Evolutionary conservation across 2,113 vertebrate species (phyloP).

Genomic region (Esox niger): DNA sequence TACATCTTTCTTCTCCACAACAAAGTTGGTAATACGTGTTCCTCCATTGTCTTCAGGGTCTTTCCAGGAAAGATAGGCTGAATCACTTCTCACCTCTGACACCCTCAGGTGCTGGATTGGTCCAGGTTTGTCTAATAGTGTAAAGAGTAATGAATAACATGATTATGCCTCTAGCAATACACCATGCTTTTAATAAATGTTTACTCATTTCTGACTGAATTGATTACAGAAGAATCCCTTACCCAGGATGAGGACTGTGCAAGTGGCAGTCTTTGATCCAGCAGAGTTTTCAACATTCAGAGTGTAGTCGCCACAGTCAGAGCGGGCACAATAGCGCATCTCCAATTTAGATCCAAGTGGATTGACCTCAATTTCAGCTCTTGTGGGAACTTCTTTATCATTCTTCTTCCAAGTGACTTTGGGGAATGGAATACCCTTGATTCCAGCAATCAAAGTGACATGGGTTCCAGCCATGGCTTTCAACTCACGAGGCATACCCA

Average conservation of each 20-base stretch:
- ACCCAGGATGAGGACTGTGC: constrained; percentile 93
- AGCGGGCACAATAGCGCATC: constrained; percentile 89
- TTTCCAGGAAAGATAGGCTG: constrained; percentile 96
- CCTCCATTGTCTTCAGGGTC: constrained; percentile 95
- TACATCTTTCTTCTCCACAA: constrained; percentile 94
- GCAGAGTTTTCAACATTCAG: constrained; percentile 91
- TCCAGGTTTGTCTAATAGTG: constrained; percentile 87
- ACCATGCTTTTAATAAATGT: not conserved
- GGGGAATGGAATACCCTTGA: constrained; percentile 93
- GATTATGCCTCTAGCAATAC: not conserved
- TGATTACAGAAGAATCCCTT: constrained; percentile 28
- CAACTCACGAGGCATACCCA: constrained; percentile 91
- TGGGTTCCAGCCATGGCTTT: constrained; percentile 88
- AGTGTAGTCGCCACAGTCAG: constrained; percentile 91
- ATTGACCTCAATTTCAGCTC: constrained; percentile 88
- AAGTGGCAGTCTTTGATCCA: constrained; percentile 90
- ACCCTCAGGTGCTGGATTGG: constrained; percentile 89
- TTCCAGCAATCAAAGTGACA: constrained; percentile 85
- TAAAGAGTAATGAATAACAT: constrained; percentile 25
- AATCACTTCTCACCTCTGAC: constrained; percentile 92
- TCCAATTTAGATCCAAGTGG: constrained; percentile 86
- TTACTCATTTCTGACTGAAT: not conserved
- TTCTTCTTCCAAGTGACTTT: constrained; percentile 94
- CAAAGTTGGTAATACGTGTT: constrained; percentile 90
- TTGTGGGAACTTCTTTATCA: constrained; percentile 84